These are phyloP conservation scores for Crossocerus cetratus DNA, from an alignment of 2,888 invertebrate genomes.

Conservation along the genomic window DNA sequence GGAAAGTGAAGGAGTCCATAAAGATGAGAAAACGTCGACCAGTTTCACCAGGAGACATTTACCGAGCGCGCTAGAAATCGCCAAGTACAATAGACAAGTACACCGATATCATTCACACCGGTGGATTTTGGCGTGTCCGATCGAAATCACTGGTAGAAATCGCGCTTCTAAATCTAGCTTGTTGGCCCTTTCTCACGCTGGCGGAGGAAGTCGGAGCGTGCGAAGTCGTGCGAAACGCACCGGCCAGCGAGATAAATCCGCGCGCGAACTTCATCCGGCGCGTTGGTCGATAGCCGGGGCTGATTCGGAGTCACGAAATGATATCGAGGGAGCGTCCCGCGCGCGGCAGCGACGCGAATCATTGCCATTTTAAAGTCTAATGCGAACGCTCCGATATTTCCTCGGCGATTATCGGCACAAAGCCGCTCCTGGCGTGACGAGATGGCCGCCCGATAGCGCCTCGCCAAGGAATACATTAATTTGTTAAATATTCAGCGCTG, in stretches of 20 bases:
- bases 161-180: no score
- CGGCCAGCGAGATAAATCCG: conserved; percentile 3
- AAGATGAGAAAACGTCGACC: no score
- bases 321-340: background rate
- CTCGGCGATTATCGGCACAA: background rate
- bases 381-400: background rate
- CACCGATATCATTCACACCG: no score
- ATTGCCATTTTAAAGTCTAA: background rate
- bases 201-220: background rate
- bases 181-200: conserved; percentile 45
- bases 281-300: background rate
- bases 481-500: conserved; percentile 32
- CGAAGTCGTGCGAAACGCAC: background rate
- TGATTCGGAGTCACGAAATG: no score
- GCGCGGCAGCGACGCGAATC: background rate
- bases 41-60: no score
- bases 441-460: conserved; percentile 30
- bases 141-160: no score
- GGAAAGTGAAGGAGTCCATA: no score
- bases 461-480: conserved; percentile 31
- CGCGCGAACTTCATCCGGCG: background rate
- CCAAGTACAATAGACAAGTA: no score
- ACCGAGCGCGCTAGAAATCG: no score
- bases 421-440: conserved; percentile 8
- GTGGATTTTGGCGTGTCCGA: no score